Base-by-base conservation (phyloP, 1,140 invertebrate genomes). In the Rhopalosiphum maidis region DNA sequence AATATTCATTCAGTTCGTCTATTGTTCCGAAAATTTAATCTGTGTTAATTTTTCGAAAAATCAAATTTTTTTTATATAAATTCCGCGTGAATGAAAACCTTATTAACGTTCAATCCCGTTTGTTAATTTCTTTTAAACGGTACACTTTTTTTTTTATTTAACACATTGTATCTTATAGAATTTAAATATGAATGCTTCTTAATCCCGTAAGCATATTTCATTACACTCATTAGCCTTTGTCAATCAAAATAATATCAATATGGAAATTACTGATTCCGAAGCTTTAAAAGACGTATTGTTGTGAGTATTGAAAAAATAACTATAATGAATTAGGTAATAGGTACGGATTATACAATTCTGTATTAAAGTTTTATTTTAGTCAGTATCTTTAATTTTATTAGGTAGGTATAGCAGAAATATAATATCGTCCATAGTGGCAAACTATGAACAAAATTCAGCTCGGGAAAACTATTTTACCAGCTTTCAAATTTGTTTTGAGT, bases 241-340 rank as follows among this genome's bases (percentile, higher is more conserved):
- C 82, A 1, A 37, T 48, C 37, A 51, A 83, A 77, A 21, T 9
- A 48, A 48, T 92, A 48, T 83, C 43, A 83, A 25, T 83, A 77
- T 82, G 77, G 91, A 93, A 93, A 51, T 93, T 37, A 86, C 82
- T 0, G 82, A 93, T 41, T 54, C 91, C 0, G 46, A 92, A 51
- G 77, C 68, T 54, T 48, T 92, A 82, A 83, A 86, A 93, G 82
- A 85, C 25, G 7, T 93, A 41, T 55, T 93, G 22, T 93, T 51
- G 91, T 93, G 43, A 93, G 91, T 93, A 93, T 35, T 22, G 8
- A 90, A 41, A 25, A 18, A 90, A 37, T 54, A 41, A 51, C 54
- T 60, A 60, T 43, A 41, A 41, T 25, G 0, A 43, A n/a, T 90
- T 60, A 60, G 15, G 25, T 1, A 60, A 18, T 37, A 15, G 11